Evolutionary conservation across 2,113 vertebrate species (phyloP).

Genomic region (Astur gentilis): DNA sequence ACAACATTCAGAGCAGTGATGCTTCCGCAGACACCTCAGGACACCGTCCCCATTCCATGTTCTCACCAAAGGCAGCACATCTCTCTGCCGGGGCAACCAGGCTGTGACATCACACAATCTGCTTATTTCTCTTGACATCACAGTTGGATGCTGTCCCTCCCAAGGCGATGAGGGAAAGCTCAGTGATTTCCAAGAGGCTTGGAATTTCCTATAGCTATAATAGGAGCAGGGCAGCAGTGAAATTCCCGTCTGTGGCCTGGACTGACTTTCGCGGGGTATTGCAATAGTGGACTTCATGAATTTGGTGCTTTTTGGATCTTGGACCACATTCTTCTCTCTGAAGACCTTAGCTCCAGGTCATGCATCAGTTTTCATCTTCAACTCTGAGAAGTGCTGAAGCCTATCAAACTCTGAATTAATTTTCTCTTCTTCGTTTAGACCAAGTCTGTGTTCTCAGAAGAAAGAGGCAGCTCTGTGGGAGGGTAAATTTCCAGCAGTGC

Average conservation of each 20-base stretch:
- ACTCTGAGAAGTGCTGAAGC: background rate
- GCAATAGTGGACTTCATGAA: background rate
- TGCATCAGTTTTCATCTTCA: background rate
- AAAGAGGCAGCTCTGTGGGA: background rate
- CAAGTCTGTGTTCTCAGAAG: background rate
- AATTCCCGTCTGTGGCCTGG: background rate
- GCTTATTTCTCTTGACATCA: background rate
- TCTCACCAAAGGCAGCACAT: background rate
- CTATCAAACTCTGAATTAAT: background rate
- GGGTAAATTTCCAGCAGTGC: background rate
- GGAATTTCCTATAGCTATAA: background rate
- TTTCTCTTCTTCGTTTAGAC: background rate
- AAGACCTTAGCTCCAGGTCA: background rate
- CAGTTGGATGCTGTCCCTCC: background rate
- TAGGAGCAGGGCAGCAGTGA: background rate
- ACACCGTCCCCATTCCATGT: fast-evolving
- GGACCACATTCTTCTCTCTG: background rate
- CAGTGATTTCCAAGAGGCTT: background rate
- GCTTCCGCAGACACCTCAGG: background rate
- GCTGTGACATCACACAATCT: conserved; percentile 5
- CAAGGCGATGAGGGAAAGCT: background rate
- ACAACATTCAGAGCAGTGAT: background rate
- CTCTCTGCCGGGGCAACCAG: background rate
- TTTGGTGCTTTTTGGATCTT: background rate
- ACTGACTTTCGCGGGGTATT: background rate